phyloP scores from a whole-genome alignment of 2,113 vertebrate species.

The Oenanthe melanoleuca region DNA sequence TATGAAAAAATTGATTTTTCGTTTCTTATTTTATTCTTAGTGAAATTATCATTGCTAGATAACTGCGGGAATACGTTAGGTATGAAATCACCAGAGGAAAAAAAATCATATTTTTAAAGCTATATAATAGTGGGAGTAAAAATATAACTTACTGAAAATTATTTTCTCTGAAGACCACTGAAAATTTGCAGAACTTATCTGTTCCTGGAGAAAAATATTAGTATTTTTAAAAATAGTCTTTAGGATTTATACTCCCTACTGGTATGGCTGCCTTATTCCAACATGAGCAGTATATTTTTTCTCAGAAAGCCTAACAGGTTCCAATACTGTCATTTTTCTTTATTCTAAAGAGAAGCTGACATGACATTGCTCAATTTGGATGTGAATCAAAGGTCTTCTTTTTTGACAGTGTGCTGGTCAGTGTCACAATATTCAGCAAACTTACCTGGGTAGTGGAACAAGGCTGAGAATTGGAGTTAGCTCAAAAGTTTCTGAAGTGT shows the following conservation, averaged over 20 bases:
- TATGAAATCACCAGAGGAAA: not conserved
- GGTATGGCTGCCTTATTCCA: not conserved
- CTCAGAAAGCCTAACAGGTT: not conserved
- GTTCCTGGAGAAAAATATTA: not conserved
- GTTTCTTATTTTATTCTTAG: not conserved
- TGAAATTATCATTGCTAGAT: not conserved
- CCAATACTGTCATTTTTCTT: not conserved
- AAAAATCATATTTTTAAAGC: not conserved
- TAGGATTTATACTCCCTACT: not conserved
- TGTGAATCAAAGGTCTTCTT: not conserved
- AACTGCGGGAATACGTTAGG: fast-evolving
- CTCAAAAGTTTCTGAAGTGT: not conserved
- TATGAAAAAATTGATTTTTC: not conserved
- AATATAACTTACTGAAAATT: not conserved
- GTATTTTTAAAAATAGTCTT: not conserved
- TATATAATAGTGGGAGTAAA: not conserved
- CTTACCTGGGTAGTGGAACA: not conserved
- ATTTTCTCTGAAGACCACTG: not conserved
- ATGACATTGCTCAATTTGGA: not conserved
- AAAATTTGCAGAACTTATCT: not conserved
- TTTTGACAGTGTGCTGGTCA: not conserved
- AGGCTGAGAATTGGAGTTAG: not conserved
- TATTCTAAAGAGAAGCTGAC: not conserved
- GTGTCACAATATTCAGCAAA: not conserved
- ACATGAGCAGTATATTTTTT: not conserved